Evolutionary conservation across 64 coral and sea anemone genomes (phyloP), one percentile per base, ranked within the genome.

Genomic region (Actinia tenebrosa): DNA sequence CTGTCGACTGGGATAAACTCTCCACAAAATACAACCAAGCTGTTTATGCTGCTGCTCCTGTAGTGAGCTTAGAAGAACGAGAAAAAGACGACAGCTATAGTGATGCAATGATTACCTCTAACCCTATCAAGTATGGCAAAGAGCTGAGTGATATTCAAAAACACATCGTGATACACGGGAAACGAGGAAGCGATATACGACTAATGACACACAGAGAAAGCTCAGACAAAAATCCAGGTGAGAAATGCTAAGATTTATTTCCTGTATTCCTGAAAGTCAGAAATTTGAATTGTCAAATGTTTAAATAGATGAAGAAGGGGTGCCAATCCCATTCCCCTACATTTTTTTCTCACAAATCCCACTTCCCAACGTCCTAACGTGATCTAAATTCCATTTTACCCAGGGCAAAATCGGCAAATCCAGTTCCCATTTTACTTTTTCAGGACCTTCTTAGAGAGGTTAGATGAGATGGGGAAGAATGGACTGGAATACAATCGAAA

Each of bases 121-220:
- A 85, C 15, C 96, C 96, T 0, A 80, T 95, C 17, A 98, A 98
- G 75, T 98, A 98, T 62, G 92, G 90, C n/a, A 98, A 92, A 77
- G 93, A 98, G 64, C 77, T 94, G 7, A 92, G 84, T 44, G 96
- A 98, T 6, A 98, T 94, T 19, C 93, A 98, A 23, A 95, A 92
- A 72, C 96, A 98, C 64, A 79, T 98, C 45, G 86, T 98, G 15
- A 53, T 98, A 4, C 96, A 98, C 58, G 88, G 91, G 25, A 98
- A 98, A 80, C 64, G 96, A 84, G 96, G 88, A 8, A 82, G 16
- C 26, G 93, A 95, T 91, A 92, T 92, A 84, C 79, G 91, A 84
- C n/a, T 88, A 18, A 60, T 92, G 87, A 89, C 80, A 27, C 87
- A 79, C 91, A 92, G 52, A 72, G 64, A 89, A 60, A 58, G 56